Conservation (phyloP, 2,113 vertebrate genomes). For the Atlantisia rogersi region DNA sequence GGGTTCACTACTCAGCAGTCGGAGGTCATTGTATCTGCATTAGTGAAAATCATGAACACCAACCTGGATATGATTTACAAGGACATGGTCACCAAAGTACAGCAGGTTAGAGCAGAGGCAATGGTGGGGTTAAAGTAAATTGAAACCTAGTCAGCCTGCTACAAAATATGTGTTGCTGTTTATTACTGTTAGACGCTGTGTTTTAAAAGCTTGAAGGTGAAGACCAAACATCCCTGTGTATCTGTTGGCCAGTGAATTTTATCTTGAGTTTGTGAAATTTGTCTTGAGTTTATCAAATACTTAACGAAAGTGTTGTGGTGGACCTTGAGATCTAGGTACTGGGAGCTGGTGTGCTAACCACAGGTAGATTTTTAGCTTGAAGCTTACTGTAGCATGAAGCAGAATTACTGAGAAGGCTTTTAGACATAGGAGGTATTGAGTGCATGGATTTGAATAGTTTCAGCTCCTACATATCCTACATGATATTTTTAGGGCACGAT, state of each 20-base stretch:
- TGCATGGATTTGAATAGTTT: neutral
- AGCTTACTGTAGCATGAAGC: neutral
- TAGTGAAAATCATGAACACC: conserved; percentile 85
- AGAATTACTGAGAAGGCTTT: neutral
- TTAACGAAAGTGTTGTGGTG: neutral
- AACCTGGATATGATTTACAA: conserved; percentile 89
- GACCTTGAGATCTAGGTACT: neutral
- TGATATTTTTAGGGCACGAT: neutral
- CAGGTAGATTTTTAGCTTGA: neutral
- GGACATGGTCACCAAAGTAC: conserved; percentile 95
- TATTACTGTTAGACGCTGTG: neutral
- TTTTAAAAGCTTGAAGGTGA: neutral
- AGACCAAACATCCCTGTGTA: neutral
- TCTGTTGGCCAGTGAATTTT: neutral
- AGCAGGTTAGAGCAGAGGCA: conserved; percentile 83
- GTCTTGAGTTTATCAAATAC: neutral
- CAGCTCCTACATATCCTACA: neutral
- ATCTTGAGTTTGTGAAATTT: neutral
- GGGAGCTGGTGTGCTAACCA: neutral
- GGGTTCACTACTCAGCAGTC: conserved; percentile 89
- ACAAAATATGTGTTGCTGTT: neutral
- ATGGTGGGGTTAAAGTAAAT: neutral
- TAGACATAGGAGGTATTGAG: neutral
- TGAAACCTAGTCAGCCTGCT: neutral
- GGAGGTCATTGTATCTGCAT: conserved; percentile 84